Evolutionary conservation across 2,888 invertebrate genomes (phyloP).

Genomic region (Agrochola lota): DNA sequence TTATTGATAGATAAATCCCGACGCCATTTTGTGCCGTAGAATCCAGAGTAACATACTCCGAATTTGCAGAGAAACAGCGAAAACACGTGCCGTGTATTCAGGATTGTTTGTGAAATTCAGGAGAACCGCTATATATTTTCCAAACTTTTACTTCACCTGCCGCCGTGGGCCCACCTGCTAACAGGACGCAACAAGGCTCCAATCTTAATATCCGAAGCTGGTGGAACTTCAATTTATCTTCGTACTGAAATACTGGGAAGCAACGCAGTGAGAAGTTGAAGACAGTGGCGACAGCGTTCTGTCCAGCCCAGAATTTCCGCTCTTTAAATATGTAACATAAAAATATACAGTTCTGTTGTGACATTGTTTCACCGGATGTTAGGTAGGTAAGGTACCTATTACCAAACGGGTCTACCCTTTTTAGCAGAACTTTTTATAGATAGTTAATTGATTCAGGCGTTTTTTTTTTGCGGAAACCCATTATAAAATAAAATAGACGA

Average conservation of each 20-base stretch:
- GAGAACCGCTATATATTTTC: not conserved
- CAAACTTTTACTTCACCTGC: slow-evolving; percentile 9
- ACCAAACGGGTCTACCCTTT: too few relatives aligned
- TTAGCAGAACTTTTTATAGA: too few relatives aligned
- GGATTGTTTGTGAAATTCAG: slow-evolving; percentile 1
- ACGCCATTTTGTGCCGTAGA: slow-evolving; percentile 31
- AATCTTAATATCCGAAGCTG: slow-evolving; percentile 20
- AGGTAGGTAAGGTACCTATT: too few relatives aligned
- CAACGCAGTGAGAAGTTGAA: not conserved
- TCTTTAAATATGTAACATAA: too few relatives aligned
- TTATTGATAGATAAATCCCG: slow-evolving; percentile 54
- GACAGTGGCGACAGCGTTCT: not conserved
- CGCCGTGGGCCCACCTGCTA: slow-evolving; percentile 15
- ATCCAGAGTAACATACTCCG: not conserved
- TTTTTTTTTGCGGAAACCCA: too few relatives aligned
- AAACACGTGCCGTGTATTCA: slow-evolving; percentile 11
- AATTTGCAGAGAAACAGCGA: slow-evolving; percentile 7
- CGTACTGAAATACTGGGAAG: slow-evolving; percentile 2
- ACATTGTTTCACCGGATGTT: not conserved
- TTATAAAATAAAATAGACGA: too few relatives aligned
- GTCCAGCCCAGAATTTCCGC: not conserved
- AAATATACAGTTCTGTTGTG: not conserved
- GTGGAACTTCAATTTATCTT: slow-evolving; percentile 28
- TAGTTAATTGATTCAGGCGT: too few relatives aligned
- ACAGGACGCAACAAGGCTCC: slow-evolving; percentile 14